Conservation (phyloP, 2,888 invertebrate genomes). For the Platycheirus rosarum region DNA sequence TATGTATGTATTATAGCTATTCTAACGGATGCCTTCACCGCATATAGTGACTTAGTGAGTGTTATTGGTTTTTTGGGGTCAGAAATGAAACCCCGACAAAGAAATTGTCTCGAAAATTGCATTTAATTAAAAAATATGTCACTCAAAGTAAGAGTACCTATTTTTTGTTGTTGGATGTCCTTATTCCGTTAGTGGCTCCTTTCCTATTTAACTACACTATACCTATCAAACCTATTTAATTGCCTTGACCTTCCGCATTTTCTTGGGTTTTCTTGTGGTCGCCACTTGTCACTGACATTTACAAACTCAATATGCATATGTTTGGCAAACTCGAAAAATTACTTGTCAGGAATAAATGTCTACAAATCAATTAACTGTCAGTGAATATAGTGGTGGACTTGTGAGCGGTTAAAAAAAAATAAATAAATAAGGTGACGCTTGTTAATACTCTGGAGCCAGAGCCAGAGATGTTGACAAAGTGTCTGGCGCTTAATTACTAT, state of each 20-base stretch:
- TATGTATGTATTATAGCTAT: conserved; percentile 7
- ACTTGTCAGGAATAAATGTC: conserved; percentile 45
- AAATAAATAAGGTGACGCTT: conserved; percentile 28
- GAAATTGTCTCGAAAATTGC: conserved; percentile 63
- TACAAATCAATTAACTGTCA: conserved; percentile 69
- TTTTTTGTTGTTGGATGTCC: conserved; percentile 8
- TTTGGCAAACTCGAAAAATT: conserved; percentile 44
- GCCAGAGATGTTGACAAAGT: conserved; percentile 55
- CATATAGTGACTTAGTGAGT: conserved; percentile 61
- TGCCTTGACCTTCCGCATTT: conserved; percentile 38
- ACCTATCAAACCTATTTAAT: neutral
- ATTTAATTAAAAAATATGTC: conserved; percentile 74
- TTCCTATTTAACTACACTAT: neutral
- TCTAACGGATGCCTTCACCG: conserved; percentile 44
- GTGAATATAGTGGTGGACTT: conserved; percentile 25
- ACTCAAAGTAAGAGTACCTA: conserved; percentile 36
- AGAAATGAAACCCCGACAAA: conserved; percentile 53
- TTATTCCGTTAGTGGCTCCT: conserved; percentile 3
- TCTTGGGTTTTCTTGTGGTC: conserved; percentile 22
- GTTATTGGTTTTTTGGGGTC: conserved; percentile 69
- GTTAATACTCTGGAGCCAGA: conserved; percentile 18
- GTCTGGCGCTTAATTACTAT: conserved; percentile 68
- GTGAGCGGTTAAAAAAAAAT: conserved; percentile 18
- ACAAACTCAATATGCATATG: conserved; percentile 1
- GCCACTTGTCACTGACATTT: conserved; percentile 30